Evolutionary conservation across 2,113 vertebrate genomes (phyloP).

Genomic region (Barbus barbus): DNA sequence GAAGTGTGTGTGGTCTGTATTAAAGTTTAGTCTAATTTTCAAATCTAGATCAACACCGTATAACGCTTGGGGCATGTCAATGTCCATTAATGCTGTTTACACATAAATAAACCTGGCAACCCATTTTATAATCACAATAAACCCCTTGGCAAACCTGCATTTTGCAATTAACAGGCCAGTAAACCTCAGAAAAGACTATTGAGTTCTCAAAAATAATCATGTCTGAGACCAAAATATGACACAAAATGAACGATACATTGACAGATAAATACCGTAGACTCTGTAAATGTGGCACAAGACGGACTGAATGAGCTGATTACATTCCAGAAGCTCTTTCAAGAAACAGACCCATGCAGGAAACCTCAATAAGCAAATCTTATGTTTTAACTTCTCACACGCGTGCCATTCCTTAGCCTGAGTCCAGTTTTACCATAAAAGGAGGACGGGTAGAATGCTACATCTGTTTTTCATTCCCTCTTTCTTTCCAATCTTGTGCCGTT

Average conservation of each 20-base stretch:
- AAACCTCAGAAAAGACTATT: neutral
- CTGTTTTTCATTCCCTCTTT: slow-evolving; percentile 51
- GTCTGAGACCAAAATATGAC: neutral
- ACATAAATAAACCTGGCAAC: neutral
- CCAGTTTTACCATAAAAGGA: slow-evolving; percentile 44
- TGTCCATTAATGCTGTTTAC: neutral
- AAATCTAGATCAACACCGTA: neutral
- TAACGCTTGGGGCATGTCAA: neutral
- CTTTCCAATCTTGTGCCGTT: slow-evolving; percentile 22
- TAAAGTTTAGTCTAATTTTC: neutral
- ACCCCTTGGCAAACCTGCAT: neutral
- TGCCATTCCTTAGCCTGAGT: neutral
- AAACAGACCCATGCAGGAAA: neutral
- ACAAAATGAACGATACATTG: neutral
- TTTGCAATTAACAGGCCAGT: neutral
- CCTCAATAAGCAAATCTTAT: neutral
- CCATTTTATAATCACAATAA: neutral
- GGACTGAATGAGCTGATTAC: neutral
- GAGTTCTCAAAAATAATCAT: neutral
- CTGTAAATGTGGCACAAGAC: neutral
- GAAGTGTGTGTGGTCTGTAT: slow-evolving; percentile 7
- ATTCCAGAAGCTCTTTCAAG: neutral
- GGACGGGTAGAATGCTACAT: slow-evolving; percentile 40
- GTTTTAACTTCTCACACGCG: neutral
- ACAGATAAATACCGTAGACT: too few relatives aligned